These are phyloP conservation scores for Fistularia commersonii DNA, from an alignment of 2,797 vertebrate genomes.

Conservation along the genomic window DNA sequence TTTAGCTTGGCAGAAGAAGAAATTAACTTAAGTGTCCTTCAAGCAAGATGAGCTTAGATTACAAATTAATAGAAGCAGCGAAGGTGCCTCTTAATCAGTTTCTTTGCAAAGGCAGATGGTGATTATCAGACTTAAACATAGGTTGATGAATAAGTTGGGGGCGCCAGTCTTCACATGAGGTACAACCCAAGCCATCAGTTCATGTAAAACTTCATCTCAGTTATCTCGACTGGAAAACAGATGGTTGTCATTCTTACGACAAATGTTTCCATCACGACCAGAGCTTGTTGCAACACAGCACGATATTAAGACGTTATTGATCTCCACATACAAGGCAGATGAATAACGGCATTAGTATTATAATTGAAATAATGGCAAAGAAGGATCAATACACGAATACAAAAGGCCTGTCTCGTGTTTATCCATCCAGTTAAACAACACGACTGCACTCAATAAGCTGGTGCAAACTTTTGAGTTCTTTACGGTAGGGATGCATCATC, in stretches of 20 bases:
- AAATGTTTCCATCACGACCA: conserved; percentile 4
- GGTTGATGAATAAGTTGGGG: conserved; percentile 21
- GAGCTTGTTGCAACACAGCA: conserved; percentile 4
- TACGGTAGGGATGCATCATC: no score
- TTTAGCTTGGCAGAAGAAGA: background rate
- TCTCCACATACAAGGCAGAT: conserved; percentile 3
- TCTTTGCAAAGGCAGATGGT: conserved; percentile 22
- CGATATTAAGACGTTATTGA: conserved; percentile 18
- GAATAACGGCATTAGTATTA: no score
- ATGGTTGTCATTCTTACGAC: conserved; percentile 7
- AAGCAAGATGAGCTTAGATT: conserved; percentile 6
- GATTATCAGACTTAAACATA: conserved; percentile 14
- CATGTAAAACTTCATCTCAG: conserved; percentile 19
- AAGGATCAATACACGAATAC: no score
- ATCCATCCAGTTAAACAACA: no score
- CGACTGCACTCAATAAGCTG: no score
- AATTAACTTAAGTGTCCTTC: background rate
- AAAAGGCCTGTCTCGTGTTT: no score
- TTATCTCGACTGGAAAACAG: conserved; percentile 10
- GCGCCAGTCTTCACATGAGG: conserved; percentile 1
- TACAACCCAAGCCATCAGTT: conserved; percentile 18
- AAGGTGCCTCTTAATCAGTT: conserved; percentile 6
- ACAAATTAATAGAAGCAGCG: background rate
- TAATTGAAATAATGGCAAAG: no score
- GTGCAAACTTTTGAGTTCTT: no score